phyloP scores from a whole-genome alignment of 30 jellyfish, hydroid and myxozoan species.

The Pelagia noctiluca region DNA sequence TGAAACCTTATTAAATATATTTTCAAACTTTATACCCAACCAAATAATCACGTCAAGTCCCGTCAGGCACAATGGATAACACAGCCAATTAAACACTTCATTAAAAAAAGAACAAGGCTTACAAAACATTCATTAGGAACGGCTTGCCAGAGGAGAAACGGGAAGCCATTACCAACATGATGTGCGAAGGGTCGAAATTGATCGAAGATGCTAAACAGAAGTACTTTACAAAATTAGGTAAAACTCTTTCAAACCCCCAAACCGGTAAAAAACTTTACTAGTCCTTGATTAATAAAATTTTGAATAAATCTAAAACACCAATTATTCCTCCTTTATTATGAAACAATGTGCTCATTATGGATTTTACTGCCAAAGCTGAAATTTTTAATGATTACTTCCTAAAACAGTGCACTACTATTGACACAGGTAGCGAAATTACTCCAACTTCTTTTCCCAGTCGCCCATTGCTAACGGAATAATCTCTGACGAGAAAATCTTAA shows the following conservation, averaged over 20 bases:
- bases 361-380: conserved; percentile 40
- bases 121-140: conserved; percentile 31
- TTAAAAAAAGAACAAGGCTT: conserved; percentile 39
- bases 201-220: conserved; percentile 22
- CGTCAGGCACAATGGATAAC: conserved; percentile 59
- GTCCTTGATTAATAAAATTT: conserved; percentile 27
- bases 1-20: conserved; percentile 46
- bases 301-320: conserved; percentile 47
- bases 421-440: conserved; percentile 44
- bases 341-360: conserved; percentile 16
- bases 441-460: neutral
- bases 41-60: conserved; percentile 30
- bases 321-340: conserved; percentile 41
- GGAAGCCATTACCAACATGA: conserved; percentile 30
- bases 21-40: conserved; percentile 61
- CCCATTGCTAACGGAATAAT: neutral
- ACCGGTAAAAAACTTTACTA: conserved; percentile 40
- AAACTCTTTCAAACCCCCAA: conserved; percentile 20
- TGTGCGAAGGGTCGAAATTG: conserved; percentile 12
- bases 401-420: conserved; percentile 29
- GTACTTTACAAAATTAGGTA: conserved; percentile 43
- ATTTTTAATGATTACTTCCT: conserved; percentile 9
- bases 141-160: conserved; percentile 55
- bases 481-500: conserved; percentile 24
- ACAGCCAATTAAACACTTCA: conserved; percentile 31